Evolutionary conservation across 1,140 invertebrate genomes (phyloP).

Genomic region (Drosophila melanogaster): Release_6_plus_ISO1_MT NT_033777.3:9872501-9873000

Average conservation of each 20-base stretch:
- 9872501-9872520: slow-evolving; percentile 46
- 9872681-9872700: slow-evolving; percentile 60
- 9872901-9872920: no score
- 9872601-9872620: slow-evolving; percentile 60
- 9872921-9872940: no score
- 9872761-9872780: slow-evolving; percentile 14
- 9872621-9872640: slow-evolving; percentile 81
- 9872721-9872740: slow-evolving; percentile 75
- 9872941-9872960: not conserved
- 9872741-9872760: slow-evolving; percentile 66
- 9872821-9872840: slow-evolving; percentile 1
- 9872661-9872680: slow-evolving; percentile 54
- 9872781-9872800: not conserved
- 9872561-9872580: slow-evolving; percentile 70
- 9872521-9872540: slow-evolving; percentile 35
- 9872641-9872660: slow-evolving; percentile 71
- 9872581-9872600: slow-evolving; percentile 75
- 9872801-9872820: not conserved
- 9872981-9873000: not conserved
- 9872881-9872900: no score
- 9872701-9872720: slow-evolving; percentile 80
- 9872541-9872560: slow-evolving; percentile 42
- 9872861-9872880: not conserved
- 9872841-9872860: not conserved
- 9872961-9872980: not conserved